Percentiles rank a stretch among this genome's conserved stretches.
These are phyloP conservation scores for Bombus sibiricus DNA, from an alignment of 1,140 invertebrate species.

Conservation along the genomic window DNA sequence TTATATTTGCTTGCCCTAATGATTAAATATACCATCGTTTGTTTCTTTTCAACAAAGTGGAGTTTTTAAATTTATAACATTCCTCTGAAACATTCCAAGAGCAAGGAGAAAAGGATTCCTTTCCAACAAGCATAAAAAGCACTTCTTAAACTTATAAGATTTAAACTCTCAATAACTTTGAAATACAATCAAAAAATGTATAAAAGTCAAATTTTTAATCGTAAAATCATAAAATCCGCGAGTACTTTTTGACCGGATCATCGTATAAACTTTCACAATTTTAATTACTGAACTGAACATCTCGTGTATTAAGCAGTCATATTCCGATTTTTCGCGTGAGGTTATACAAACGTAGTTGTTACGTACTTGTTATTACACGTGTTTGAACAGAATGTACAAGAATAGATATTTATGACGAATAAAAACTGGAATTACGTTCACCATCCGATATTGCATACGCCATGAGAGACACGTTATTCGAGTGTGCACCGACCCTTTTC, in stretches of 20 bases:
- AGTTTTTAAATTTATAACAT: not conserved
- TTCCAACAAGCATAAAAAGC: not conserved
- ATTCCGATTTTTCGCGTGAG: not conserved
- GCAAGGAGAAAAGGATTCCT: not conserved
- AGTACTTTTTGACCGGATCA: not conserved
- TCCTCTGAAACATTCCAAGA: not conserved
- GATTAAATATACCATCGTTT: not conserved
- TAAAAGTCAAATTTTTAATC: not conserved
- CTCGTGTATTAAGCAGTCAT: not conserved
- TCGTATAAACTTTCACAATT: not conserved
- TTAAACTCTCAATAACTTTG: not conserved
- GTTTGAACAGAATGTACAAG: not conserved
- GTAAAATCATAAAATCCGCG: not conserved
- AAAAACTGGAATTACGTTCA: not conserved
- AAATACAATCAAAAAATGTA: not conserved
- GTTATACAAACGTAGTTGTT: not conserved
- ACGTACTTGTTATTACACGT: not conserved
- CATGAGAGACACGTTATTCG: not conserved
- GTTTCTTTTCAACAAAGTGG: not conserved
- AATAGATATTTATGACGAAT: not conserved
- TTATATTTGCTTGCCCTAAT: no score
- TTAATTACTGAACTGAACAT: not conserved
- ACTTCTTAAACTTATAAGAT: not conserved
- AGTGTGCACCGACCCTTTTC: not conserved
- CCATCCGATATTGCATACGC: not conserved